phyloP scores from a whole-genome alignment of 2,113 vertebrate species.

The Neoarius graeffei region DNA sequence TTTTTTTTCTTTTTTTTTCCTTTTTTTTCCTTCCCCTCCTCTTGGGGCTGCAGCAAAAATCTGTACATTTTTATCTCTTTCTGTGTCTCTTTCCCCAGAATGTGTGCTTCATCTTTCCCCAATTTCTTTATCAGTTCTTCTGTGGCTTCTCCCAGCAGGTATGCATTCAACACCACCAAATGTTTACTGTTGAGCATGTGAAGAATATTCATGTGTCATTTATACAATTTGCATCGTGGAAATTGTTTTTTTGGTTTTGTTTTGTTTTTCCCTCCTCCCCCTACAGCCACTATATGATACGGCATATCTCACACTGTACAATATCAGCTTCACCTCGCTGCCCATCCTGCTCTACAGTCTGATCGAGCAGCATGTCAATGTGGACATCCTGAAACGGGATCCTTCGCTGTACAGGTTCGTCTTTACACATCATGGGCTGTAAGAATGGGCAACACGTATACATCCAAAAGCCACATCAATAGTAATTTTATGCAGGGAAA shows the following conservation, averaged over 20 bases:
- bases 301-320: slow-evolving; percentile 96
- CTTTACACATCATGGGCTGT: background rate
- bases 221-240: background rate
- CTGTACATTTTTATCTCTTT: slow-evolving; percentile 4
- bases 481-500: background rate
- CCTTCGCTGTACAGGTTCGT: slow-evolving; percentile 88
- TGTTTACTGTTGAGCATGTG: background rate
- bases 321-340: slow-evolving; percentile 99
- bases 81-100: slow-evolving; percentile 75
- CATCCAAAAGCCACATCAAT: background rate
- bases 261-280: slow-evolving; percentile 38
- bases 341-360: slow-evolving; percentile 95
- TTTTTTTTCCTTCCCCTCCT: background rate
- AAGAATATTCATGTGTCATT: background rate
- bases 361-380: slow-evolving; percentile 91
- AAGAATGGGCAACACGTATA: background rate
- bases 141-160: slow-evolving; percentile 99
- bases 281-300: slow-evolving; percentile 93
- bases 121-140: slow-evolving; percentile 99
- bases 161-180: slow-evolving; percentile 41
- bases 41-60: slow-evolving; percentile 25
- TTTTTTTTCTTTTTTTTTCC: background rate
- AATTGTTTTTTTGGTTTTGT: background rate
- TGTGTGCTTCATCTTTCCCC: slow-evolving; percentile 98
- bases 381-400: slow-evolving; percentile 89